These are phyloP conservation scores for Fabriciana adippe DNA, from an alignment of 2,888 invertebrate species.

Conservation along the genomic window DNA sequence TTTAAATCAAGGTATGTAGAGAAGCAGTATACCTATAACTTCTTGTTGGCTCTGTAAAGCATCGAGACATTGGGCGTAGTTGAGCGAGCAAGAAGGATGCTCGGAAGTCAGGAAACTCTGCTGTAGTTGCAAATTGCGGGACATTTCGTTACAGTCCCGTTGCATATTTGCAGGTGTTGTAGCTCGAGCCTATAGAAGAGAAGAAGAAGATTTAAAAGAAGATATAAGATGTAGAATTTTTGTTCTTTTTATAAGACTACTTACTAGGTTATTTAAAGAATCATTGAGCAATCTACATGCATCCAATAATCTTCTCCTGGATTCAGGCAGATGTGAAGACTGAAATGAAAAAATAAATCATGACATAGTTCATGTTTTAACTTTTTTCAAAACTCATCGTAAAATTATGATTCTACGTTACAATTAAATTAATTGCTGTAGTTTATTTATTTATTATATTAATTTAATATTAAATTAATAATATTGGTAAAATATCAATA, in stretches of 20 bases:
- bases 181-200: slow-evolving; percentile 42
- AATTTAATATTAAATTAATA: too few relatives aligned
- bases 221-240: background rate
- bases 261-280: slow-evolving; percentile 62
- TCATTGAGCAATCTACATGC: slow-evolving; percentile 58
- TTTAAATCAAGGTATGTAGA: too few relatives aligned
- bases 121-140: slow-evolving; percentile 49
- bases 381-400: too few relatives aligned
- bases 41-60: slow-evolving; percentile 55
- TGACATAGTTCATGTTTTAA: background rate
- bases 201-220: background rate
- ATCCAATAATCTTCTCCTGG: slow-evolving; percentile 52
- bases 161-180: slow-evolving; percentile 41
- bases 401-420: too few relatives aligned
- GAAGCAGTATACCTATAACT: slow-evolving; percentile 49
- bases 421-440: too few relatives aligned
- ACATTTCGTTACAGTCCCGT: slow-evolving; percentile 49
- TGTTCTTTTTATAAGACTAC: slow-evolving; percentile 27
- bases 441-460: too few relatives aligned
- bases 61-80: slow-evolving; percentile 52
- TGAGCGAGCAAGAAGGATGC: slow-evolving; percentile 45
- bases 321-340: slow-evolving; percentile 49
- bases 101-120: slow-evolving; percentile 41
- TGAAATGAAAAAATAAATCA: slow-evolving; percentile 37
- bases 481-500: too few relatives aligned